Percentiles rank a stretch among this genome's conserved stretches.
Evolutionary conservation across 35 echinoderm and acorn worm genomes (phyloP).

Genomic region (Diadema setosum): DNA sequence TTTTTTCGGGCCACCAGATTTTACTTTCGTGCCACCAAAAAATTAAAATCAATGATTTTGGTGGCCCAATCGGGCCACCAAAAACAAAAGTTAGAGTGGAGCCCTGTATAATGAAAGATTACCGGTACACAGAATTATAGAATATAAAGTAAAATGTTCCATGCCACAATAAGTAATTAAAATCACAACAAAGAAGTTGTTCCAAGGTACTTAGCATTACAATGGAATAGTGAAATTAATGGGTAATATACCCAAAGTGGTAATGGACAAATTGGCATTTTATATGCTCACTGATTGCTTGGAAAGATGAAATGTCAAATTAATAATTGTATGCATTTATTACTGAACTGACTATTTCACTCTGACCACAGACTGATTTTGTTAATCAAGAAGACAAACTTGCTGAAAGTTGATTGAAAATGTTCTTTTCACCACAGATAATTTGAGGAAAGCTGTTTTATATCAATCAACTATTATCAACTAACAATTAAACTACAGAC

Average conservation of each 20-base stretch:
- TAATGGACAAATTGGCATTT: too few relatives aligned
- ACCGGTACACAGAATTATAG: background rate
- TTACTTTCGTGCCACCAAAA: too few relatives aligned
- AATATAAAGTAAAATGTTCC: too few relatives aligned
- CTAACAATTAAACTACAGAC: background rate
- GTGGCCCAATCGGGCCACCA: too few relatives aligned
- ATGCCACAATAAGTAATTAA: too few relatives aligned
- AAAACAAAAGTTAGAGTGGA: too few relatives aligned
- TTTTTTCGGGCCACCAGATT: too few relatives aligned
- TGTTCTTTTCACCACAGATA: background rate
- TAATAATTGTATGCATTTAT: background rate
- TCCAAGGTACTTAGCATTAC: background rate
- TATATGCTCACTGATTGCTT: background rate
- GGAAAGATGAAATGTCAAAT: background rate
- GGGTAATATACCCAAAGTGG: background rate
- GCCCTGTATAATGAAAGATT: too few relatives aligned
- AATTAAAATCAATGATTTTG: too few relatives aligned
- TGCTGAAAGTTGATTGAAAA: background rate
- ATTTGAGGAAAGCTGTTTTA: background rate
- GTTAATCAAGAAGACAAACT: background rate
- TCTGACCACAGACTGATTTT: background rate
- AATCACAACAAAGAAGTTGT: background rate
- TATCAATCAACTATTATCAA: background rate
- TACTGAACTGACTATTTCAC: background rate
- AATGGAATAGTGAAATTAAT: background rate